Evolutionary conservation across 2,888 invertebrate genomes (phyloP), one percentile per base, ranked within the genome.

Genomic region (Hermaeophaga mercurialis): DNA sequence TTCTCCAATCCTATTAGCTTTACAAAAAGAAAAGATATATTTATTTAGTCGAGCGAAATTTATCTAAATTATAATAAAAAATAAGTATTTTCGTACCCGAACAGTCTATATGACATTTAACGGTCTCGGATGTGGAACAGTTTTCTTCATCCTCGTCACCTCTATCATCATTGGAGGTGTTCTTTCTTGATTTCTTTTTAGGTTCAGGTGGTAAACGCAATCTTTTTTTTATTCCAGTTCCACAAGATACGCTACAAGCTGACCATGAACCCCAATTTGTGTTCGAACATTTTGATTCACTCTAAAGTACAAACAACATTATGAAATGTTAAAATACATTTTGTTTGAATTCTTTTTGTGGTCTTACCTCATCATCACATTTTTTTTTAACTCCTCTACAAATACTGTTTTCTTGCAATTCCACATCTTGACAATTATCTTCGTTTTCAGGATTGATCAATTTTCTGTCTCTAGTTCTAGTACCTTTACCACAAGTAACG

Each of bases 201-300:
- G 26, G 8, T 31, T 54, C 53, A 11, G 34, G 15, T 3, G 62
- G 59, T 17, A 63, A 52, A 41, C 88, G 77, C 18, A 82, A 81
- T 43, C 89, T 82, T 65, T 81, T 77, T 49, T 83, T 80, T 8
- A 79, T 78, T 0, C 91, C 91, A 53, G 84, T 84, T 1, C 90
- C 91, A 73, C 92, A 93, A 0, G 83, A 82, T 12, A 84, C 85
- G 22, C 86, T 83, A 72, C 92, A 92, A 2, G 88, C 84, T 3
- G 87, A 85, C 89, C 91, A 92, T 7, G 81, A 80, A 26, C 88
- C 85, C 92, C 92, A 92, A 6, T 80, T 74, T 0, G 85, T 82
- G 53, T 87, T 84, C 2, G 80, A 79, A 70, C 92, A 92, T 15
- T 66, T 60, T 8, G 57, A 24, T 33, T 39, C 18, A 17, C 6